Evolutionary conservation across 2,888 invertebrate species (phyloP).

Genomic region (Apodemia hepburni): DNA sequence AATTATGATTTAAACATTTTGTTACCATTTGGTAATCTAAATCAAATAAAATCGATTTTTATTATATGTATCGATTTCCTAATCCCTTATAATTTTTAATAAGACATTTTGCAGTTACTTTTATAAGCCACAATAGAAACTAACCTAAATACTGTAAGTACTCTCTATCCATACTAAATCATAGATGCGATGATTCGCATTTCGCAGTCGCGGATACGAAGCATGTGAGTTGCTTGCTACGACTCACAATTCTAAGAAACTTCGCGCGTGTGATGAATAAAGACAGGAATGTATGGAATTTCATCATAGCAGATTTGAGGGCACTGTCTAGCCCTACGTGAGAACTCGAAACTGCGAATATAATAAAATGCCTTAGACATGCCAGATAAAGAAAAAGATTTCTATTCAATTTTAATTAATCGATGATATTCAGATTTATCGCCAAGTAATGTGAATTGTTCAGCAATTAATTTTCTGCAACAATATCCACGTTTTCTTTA

Average conservation of each 20-base stretch:
- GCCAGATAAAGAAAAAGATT: constrained; percentile 41
- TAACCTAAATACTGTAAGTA: constrained; percentile 51
- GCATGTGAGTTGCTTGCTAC: constrained; percentile 54
- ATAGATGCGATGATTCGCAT: constrained; percentile 61
- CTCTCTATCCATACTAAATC: constrained; percentile 67
- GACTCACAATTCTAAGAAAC: constrained; percentile 68
- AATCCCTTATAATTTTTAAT: not conserved
- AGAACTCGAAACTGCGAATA: constrained; percentile 48
- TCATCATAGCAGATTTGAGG: constrained; percentile 72
- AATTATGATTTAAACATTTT: no score
- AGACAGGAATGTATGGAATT: constrained; percentile 64
- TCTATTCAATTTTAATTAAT: constrained; percentile 55
- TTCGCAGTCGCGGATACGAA: constrained; percentile 53
- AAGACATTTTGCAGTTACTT: not conserved
- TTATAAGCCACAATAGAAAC: not conserved
- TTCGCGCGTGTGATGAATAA: constrained; percentile 74
- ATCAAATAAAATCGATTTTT: not conserved
- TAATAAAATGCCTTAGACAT: constrained; percentile 42
- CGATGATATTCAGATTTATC: constrained; percentile 28
- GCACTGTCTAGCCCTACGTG: constrained; percentile 55
- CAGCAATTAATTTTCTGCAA: not conserved
- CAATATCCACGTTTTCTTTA: no score
- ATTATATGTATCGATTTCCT: not conserved
- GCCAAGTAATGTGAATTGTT: not conserved
- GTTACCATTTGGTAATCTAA: no score